phyloP scores from a whole-genome alignment of 2,113 vertebrate species.

The Macrotis lagotis region DNA sequence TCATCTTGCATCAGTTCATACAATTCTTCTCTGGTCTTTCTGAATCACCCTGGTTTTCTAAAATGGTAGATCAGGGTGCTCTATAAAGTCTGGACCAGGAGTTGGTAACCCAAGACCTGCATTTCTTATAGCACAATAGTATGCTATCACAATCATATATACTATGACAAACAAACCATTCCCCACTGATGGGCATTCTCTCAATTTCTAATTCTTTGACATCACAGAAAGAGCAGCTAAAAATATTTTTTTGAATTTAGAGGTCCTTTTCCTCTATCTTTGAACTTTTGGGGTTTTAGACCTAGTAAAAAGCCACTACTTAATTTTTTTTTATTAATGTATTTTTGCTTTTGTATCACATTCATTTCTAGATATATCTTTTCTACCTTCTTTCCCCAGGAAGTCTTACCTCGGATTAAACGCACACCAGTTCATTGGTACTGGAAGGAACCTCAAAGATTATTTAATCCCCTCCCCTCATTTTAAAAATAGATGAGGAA shows the following conservation, averaged over 20 bases:
- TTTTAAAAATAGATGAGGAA: not conserved
- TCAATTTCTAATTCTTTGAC: not conserved
- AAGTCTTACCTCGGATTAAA: not conserved
- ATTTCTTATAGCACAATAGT: not conserved
- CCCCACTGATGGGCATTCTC: not conserved
- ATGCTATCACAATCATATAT: not conserved
- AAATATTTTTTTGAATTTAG: not conserved
- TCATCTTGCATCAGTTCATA: not conserved
- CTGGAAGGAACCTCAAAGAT: not conserved
- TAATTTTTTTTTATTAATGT: not conserved
- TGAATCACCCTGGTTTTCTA: too few species aligned
- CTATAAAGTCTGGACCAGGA: too few species aligned
- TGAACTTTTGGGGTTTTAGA: not conserved
- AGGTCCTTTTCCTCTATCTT: not conserved
- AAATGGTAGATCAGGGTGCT: too few species aligned
- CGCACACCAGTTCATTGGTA: not conserved
- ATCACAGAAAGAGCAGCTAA: not conserved
- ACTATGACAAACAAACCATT: not conserved
- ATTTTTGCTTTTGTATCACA: not conserved
- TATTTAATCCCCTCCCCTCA: not conserved
- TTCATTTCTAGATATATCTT: not conserved
- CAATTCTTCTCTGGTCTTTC: not conserved
- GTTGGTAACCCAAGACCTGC: too few species aligned
- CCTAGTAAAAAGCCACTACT: not conserved
- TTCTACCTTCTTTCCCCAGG: not conserved